A percentile compares a stretch with the other conserved stretches of the same genome.
These are phyloP conservation scores for Salpingus planirostris DNA, from an alignment of 2,888 invertebrate species.

Conservation along the genomic window DNA sequence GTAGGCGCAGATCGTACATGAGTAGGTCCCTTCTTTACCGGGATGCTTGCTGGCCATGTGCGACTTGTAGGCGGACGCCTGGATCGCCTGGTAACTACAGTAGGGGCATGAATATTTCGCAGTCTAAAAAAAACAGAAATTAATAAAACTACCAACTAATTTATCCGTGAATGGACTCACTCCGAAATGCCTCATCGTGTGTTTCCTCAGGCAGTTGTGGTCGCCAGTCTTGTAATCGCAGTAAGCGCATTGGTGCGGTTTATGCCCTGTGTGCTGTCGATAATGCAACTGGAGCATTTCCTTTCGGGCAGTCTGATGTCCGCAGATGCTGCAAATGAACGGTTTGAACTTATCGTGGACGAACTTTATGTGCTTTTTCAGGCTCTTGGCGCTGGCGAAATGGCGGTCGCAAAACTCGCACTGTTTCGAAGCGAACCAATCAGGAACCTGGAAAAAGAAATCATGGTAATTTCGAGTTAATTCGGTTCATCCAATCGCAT, in stretches of 20 bases:
- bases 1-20: conserved; percentile 48
- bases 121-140: conserved; percentile 20
- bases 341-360: conserved; percentile 68
- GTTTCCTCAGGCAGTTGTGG: conserved; percentile 63
- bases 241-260: conserved; percentile 61
- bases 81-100: conserved; percentile 61
- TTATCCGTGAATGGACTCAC: conserved; percentile 27
- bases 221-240: conserved; percentile 66
- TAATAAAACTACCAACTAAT: neutral
- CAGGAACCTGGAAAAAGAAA: conserved; percentile 18
- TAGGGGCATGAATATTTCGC: conserved; percentile 52
- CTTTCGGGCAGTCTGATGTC: conserved; percentile 61
- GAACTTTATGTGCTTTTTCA: conserved; percentile 60
- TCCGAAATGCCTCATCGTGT: conserved; percentile 54
- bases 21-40: conserved; percentile 43
- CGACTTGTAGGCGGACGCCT: conserved; percentile 57
- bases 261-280: conserved; percentile 69
- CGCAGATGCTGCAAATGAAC: conserved; percentile 66
- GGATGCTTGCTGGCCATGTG: conserved; percentile 51
- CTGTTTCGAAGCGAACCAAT: conserved; percentile 52
- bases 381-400: conserved; percentile 59
- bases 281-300: conserved; percentile 63
- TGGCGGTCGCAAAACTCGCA: conserved; percentile 60
- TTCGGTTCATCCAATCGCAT: neutral
- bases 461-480: neutral